These are phyloP conservation scores for Galaxias olidus DNA, from an alignment of 2,797 vertebrate species.

Conservation along the genomic window DNA sequence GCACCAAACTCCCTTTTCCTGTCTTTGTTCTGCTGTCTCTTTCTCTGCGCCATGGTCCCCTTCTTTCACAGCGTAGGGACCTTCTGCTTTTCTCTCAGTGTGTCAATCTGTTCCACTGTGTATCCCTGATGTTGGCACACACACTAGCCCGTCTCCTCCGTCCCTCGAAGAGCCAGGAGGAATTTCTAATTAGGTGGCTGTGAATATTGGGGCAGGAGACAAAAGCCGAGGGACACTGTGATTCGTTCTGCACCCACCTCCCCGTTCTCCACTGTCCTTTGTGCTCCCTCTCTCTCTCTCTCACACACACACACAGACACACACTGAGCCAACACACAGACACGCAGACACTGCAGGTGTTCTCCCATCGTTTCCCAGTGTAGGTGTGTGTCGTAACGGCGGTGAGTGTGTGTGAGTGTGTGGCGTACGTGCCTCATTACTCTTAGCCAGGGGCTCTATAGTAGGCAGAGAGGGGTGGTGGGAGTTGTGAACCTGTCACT, in stretches of 20 bases:
- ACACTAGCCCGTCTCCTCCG: conserved; percentile 3
- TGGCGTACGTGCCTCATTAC: conserved; percentile 51
- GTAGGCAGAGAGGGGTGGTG: conserved; percentile 31
- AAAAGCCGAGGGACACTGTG: conserved; percentile 47
- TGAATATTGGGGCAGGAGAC: conserved; percentile 17
- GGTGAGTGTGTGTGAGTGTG: conserved; percentile 33
- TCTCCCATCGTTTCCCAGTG: background rate
- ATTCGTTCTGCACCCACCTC: conserved; percentile 36
- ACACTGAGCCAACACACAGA: conserved; percentile 24
- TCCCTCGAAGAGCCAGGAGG: conserved; percentile 36
- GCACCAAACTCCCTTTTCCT: conserved; percentile 17
- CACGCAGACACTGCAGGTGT: background rate
- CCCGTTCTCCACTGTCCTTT: too few species aligned
- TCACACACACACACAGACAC: conserved; percentile 18
- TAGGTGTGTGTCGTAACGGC: background rate
- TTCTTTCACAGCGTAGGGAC: too few species aligned
- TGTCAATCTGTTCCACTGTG: too few species aligned
- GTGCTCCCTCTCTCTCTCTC: conserved; percentile 20
- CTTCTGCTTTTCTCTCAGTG: too few species aligned
- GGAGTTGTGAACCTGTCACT: conserved; percentile 47
- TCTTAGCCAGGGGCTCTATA: conserved; percentile 50
- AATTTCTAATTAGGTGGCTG: conserved; percentile 37
- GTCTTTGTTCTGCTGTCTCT: too few species aligned
- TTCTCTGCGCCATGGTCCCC: too few species aligned
- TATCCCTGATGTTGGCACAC: too few species aligned